Evolutionary conservation across 1,140 invertebrate genomes (phyloP).

Genomic region (Octopus bimaculoides): DNA sequence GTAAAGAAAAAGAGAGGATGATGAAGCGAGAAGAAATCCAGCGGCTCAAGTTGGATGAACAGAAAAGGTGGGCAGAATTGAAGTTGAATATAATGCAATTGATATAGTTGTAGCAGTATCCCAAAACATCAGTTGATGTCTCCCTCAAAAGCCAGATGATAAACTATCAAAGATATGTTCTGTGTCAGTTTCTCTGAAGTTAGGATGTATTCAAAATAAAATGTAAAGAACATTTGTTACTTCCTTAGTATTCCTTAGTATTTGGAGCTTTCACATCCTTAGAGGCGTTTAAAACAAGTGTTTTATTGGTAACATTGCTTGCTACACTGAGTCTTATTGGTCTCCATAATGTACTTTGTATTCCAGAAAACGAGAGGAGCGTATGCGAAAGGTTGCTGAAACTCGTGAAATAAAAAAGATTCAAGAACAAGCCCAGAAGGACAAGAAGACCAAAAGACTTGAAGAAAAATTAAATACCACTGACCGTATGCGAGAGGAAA

Average conservation of each 20-base stretch:
- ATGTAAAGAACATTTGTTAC: no score
- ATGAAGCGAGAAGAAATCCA: conserved; percentile 28
- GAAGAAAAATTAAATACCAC: conserved; percentile 34
- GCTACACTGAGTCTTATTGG: not conserved
- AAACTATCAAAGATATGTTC: no score
- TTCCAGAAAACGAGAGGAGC: conserved; percentile 38
- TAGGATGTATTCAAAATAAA: no score
- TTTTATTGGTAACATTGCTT: not conserved
- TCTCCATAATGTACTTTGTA: not conserved
- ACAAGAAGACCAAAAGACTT: conserved; percentile 33
- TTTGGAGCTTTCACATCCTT: no score
- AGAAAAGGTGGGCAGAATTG: conserved; percentile 28
- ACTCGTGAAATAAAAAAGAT: conserved; percentile 30
- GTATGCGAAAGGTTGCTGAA: conserved; percentile 41
- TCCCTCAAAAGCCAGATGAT: no score
- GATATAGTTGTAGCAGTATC: no score
- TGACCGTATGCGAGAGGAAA: conserved; percentile 40
- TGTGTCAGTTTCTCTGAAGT: no score
- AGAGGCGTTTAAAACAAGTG: no score
- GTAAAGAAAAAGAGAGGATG: conserved; percentile 34
- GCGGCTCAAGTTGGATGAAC: conserved; percentile 35
- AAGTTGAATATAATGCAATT: no score
- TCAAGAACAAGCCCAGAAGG: conserved; percentile 34
- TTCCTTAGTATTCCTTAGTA: no score
- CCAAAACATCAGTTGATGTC: no score